Base-by-base conservation (phyloP, 2,888 invertebrate genomes). In the Lottia gigantea region DNA sequence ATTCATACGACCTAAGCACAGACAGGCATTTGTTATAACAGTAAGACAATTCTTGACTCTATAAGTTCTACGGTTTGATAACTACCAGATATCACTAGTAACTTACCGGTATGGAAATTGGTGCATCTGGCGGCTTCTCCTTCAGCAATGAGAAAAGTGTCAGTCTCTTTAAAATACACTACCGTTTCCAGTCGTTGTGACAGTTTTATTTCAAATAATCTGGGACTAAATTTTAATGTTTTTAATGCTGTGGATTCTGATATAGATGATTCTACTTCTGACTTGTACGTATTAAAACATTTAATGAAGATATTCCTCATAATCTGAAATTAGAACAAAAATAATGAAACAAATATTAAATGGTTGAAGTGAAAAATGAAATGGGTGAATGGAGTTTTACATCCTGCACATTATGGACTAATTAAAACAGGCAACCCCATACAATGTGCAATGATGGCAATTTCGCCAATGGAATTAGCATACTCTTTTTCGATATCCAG, bases 221-320 rank as follows among this genome's bases (percentile, higher is more conserved):
- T 70, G 0, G 86, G 86, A 72, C 84, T 86, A 77, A 86, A 86
- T 71, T 82, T 82, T 78, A 87, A 79, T 67, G 80, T 77, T 69
- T 82, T 81, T 46, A 85, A 71, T 45, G 84, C 82, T 65, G 77
- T 77, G 1, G 80, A 76, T 69, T 86, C 87, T n/a, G 80, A 80
- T 16, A 87, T 71, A 26, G 76, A 74, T 14, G 76, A 68, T 74
- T 87, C 87, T 0, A 71, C 70, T 1, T 79, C 68, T 8, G 73
- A 68, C 67, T 83, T 84, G 77, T 84, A 87, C 8, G 80, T 78
- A 76, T 87, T 87, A 78, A 82, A 86, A 74, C 87, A 87, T 72
- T 83, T 85, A 47, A 82, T 75, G 74, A 87, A 86, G 73, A 86
- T 84, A 74, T 84, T 86, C 49, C 86, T 73, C 86, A 87, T 87